Percentiles rank a stretch among this genome's conserved stretches.
Conservation (phyloP, 2,797 vertebrate species). For the Limnodromus scolopaceus region DNA sequence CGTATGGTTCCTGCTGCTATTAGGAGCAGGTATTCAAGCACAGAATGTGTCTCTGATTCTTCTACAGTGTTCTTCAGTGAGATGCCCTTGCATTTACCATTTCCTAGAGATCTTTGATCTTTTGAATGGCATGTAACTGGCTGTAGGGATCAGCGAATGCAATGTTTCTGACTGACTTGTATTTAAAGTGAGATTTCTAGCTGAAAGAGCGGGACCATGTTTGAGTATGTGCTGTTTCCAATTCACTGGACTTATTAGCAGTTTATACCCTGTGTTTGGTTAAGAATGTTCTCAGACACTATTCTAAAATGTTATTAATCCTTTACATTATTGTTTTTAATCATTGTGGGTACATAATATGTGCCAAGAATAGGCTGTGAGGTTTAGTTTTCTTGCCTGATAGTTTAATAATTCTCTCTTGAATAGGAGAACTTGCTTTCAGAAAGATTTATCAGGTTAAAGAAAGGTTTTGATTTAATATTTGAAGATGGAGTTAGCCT, state of each 20-base stretch:
- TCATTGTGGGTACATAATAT: conserved; percentile 21
- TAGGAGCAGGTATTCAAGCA: conserved; percentile 45
- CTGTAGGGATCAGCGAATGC: background rate
- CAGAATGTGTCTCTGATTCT: background rate
- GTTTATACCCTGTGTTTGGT: conserved; percentile 22
- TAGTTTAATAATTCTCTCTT: conserved; percentile 71
- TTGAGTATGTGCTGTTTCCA: conserved; percentile 21
- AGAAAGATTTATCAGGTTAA: conserved; percentile 77
- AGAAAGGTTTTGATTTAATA: conserved; percentile 82
- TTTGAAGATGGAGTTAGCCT: conserved; percentile 82
- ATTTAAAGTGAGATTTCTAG: background rate
- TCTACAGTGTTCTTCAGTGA: background rate
- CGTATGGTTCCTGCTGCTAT: conserved; percentile 11
- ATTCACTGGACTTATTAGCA: conserved; percentile 6
- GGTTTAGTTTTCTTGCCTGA: conserved; percentile 50
- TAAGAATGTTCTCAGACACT: conserved; percentile 29
- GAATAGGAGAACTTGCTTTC: conserved; percentile 67
- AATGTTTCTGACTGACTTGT: background rate
- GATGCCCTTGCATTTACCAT: conserved; percentile 11
- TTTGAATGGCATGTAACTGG: conserved; percentile 8
- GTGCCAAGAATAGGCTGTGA: conserved; percentile 39
- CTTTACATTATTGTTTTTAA: conserved; percentile 51
- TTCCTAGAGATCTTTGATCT: conserved; percentile 43
- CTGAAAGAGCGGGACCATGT: background rate
- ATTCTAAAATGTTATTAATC: conserved; percentile 32